Base-by-base conservation (phyloP, 1,140 invertebrate species). In the Drosophila ercepeae region DNA sequence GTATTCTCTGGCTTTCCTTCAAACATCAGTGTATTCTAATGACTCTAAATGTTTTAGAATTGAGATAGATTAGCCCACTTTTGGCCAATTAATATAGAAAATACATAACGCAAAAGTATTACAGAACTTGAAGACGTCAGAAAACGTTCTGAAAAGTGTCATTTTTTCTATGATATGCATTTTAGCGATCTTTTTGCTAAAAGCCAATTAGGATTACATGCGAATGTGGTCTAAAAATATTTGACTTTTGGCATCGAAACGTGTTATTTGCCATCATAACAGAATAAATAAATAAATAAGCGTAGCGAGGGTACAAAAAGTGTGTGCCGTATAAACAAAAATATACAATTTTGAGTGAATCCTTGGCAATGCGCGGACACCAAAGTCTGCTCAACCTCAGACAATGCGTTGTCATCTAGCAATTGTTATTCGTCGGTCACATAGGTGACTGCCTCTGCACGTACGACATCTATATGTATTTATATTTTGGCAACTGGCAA, bases 391-490 rank as follows among this genome's bases (percentile, higher is more conserved):
- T 64, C 67, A 59, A 27, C 49, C 72, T 55, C 77, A 83, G 74
- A 83, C 78, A 83, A 75, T 78, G 70, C 64, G 77, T 71, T 86
- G 81, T 88, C 81, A 86, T 54, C 54, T 65, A 63, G 75, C 82
- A 88, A 88, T 88, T 82, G 82, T 88, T 88, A 53, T 88, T 78
- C 73, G 88, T 82, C 72, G 75, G 72, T 42, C 70, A 54, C 39
- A 16, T 73, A 78, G 72, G 29, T 81, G 49, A 54, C 60, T 65
- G 49, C 49, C 45, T 23, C 46, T 6, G 46, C 2, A 46, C 9
- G 13, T 1, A 50, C n/a, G 14, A 34, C n/a, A 53, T 6, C 25
- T 32, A 18, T 61, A 16, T 45, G 46, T 45, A 36, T 67, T 60
- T 19, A 8, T 16, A 14, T 39, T 16, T 42, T 42, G 65, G 67